Evolutionary conservation across 2,888 invertebrate species (phyloP), one percentile per base, ranked within the genome.

Genomic region (Laspeyria flexula): DNA sequence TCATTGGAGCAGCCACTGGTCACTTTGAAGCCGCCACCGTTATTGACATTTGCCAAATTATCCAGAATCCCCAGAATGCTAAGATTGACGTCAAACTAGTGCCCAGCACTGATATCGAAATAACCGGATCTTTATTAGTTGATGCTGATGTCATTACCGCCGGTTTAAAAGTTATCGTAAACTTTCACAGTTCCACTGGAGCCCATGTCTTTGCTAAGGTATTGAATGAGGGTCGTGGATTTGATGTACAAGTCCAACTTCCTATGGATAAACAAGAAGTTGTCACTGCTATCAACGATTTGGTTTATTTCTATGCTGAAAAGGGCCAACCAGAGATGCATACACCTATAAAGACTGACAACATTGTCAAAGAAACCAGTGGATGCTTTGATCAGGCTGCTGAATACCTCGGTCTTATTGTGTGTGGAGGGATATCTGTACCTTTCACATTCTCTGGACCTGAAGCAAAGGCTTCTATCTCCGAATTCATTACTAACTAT

Each of bases 191-290:
- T 0, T 95, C 97, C 0, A 96, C 96, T 33, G 97, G 97, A 15
- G 93, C 94, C 4, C 96, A 96, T 55, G 73, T 97, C 0, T 93
- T 93, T 16, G 89, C 96, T 1, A 93, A 95, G 47, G 74, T 93
- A 0, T 71, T 91, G 1, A 92, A 93, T 39, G 93, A 95, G 30
- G 95, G 96, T 1, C 92, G 93, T 48, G 95, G 96, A 0, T 89
- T 98, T 37, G 96, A 97, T 73, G 79, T 98, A 0, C 95, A 96
- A 73, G 81, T 97, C 27, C 95, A 95, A 4, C 83, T 97, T 1
- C 98, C 98, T 0, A 93, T 96, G 37, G 95, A 96, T 45, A 96
- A 96, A 65, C 96, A 97, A 69, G 96, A 98, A 75, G 85, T 98
- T 0, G 78, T 98, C 12, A 95, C 95, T 11, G 90, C 96, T 1